Percentiles rank a stretch among this genome's conserved stretches.
Evolutionary conservation across 2,888 invertebrate species (phyloP).

Genomic region (Hybos culiciformis): DNA sequence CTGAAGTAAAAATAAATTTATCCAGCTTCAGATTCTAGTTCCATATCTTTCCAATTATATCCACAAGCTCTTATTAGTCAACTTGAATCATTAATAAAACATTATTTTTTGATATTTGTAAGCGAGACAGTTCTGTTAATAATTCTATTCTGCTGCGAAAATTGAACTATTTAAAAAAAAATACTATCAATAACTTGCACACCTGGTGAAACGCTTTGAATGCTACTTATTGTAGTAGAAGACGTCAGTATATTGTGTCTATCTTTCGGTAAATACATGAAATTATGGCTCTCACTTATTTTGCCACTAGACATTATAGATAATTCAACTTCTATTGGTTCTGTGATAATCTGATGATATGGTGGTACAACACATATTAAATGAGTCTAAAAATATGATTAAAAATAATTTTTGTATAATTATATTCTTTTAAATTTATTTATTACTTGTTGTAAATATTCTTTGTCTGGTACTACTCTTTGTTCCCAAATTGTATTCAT

Average conservation of each 20-base stretch:
- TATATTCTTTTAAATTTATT: neutral
- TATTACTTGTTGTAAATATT: constrained; percentile 68
- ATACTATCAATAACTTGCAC: neutral
- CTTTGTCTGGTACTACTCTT: constrained; percentile 72
- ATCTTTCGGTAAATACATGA: constrained; percentile 59
- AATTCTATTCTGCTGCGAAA: constrained; percentile 3
- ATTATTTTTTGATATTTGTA: constrained; percentile 19
- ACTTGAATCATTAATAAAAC: no score
- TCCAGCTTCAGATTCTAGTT: no score
- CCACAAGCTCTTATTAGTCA: no score
- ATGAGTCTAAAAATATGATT: constrained; percentile 52
- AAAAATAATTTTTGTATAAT: neutral
- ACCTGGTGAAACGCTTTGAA: constrained; percentile 31
- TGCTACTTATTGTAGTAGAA: constrained; percentile 31
- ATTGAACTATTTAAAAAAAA: no score
- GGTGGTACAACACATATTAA: constrained; percentile 75
- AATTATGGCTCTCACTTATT: constrained; percentile 71
- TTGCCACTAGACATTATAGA: constrained; percentile 74
- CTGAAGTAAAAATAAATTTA: no score
- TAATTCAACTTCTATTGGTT: constrained; percentile 60
- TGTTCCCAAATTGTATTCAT: constrained; percentile 54
- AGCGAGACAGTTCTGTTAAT: constrained; percentile 12
- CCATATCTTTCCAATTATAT: no score
- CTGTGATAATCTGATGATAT: constrained; percentile 50
- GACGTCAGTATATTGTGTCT: constrained; percentile 28